Evolutionary conservation across 2,113 vertebrate species (phyloP), one percentile per base, ranked within the genome.

Genomic region (Crotophaga sulcirostris): DNA sequence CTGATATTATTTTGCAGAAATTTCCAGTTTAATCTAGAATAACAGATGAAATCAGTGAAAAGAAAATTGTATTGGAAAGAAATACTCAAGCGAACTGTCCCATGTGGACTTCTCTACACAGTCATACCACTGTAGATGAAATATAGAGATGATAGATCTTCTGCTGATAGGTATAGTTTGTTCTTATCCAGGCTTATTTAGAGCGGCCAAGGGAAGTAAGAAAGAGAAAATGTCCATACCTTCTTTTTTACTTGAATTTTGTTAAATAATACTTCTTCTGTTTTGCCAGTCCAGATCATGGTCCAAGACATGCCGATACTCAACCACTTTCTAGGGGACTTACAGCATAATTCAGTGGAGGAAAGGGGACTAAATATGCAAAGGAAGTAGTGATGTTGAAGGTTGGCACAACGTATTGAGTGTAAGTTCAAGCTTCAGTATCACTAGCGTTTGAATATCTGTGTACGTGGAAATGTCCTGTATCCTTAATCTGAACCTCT

Each of bases 231-330:
- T n/a, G 11, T 23, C 18, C 16, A 2, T 81, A 23, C 20, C 9
- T 79, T 93, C 23, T 68, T 33, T 94, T 64, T 70, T 20, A 55
- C 34, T 78, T 78, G 21, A 67, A 47, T 75, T 70, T 74, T 86
- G 40, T 47, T 81, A 34, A 74, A 4, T 77, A 77, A 3, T 77
- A 25, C 54, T 84, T 70, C 47, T 75, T 5, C 49, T 49, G 8
- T 63, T 84, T 26, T 72, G 26, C 33, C 26, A 19, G 49, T 60
- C 24, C 62, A 49, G 38, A 40, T 44, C 14, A 1, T 75, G 62
- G 10, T 44, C 66, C 56, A 59, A 76, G 44, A 34, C 26, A 3
- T 20, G 21, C 33, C 55, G 36, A 11, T 60, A 17, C 11, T 56
- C 16, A 40, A 0, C 33, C 19, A 10, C 16, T 62, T 70, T 49